phyloP scores from a whole-genome alignment of 2,888 invertebrate genomes.

The Caenorhabditis panamensis region DNA sequence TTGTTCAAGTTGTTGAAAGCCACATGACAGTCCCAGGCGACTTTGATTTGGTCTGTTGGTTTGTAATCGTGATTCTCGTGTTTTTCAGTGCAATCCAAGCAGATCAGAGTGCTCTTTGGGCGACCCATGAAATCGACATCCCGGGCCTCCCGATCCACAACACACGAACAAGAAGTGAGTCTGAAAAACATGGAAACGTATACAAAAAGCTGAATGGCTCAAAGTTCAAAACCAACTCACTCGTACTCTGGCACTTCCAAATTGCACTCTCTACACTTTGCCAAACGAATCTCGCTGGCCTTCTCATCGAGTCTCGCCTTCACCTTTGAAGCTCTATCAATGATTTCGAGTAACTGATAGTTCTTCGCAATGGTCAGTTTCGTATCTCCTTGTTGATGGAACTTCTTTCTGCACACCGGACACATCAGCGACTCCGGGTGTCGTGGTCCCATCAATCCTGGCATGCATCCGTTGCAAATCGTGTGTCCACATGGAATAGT shows the following conservation, averaged over 20 bases:
- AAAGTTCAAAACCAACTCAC: too few species aligned
- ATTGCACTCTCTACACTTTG: constrained; percentile 15
- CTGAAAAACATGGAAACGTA: constrained; percentile 1
- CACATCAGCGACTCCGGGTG: constrained; percentile 5
- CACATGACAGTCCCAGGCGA: neutral
- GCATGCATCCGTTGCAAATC: constrained; percentile 8
- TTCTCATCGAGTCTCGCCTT: neutral
- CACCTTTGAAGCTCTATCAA: constrained; percentile 1
- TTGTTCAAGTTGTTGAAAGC: neutral
- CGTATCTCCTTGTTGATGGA: neutral
- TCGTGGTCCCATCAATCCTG: neutral
- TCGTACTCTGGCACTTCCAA: neutral
- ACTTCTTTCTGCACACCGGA: constrained; percentile 28
- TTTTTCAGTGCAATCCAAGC: neutral
- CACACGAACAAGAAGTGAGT: constrained; percentile 16
- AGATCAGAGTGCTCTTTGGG: constrained; percentile 16
- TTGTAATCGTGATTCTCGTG: constrained; percentile 17
- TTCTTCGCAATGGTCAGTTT: constrained; percentile 6
- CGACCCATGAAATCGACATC: constrained; percentile 31
- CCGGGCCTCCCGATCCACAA: neutral
- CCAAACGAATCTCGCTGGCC: too few species aligned
- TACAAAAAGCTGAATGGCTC: neutral
- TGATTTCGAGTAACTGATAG: constrained; percentile 3
- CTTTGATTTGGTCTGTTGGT: constrained; percentile 9
- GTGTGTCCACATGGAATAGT: constrained; percentile 23